Conservation (phyloP, 2,888 invertebrate species). For the Euproctis similis region DNA sequence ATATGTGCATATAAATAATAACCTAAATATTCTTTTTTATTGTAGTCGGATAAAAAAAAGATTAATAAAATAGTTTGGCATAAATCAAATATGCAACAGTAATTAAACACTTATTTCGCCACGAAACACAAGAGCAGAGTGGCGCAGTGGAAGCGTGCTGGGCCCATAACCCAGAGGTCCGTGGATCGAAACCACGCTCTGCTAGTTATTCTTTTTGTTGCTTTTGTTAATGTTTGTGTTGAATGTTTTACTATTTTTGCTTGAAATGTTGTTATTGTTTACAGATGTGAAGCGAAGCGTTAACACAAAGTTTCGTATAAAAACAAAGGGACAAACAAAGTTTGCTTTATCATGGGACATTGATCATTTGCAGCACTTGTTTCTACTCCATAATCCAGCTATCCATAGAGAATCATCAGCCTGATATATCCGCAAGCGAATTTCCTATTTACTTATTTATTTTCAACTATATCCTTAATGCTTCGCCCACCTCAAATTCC, state of each 20-base stretch:
- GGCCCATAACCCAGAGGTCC: slow-evolving; percentile 93
- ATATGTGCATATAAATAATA: too few relatives aligned
- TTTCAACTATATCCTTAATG: too few relatives aligned
- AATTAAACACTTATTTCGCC: slow-evolving; percentile 26
- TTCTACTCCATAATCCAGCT: too few relatives aligned
- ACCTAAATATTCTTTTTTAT: too few relatives aligned
- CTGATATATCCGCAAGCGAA: too few relatives aligned
- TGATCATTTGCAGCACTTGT: slow-evolving; percentile 67
- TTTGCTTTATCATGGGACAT: slow-evolving; percentile 73
- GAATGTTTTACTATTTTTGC: slow-evolving; percentile 11
- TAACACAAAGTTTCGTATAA: slow-evolving; percentile 44
- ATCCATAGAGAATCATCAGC: too few relatives aligned
- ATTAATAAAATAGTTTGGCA: too few relatives aligned
- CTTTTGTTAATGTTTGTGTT: slow-evolving; percentile 8
- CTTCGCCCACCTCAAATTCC: too few relatives aligned
- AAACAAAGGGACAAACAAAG: slow-evolving; percentile 55
- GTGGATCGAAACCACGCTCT: slow-evolving; percentile 91
- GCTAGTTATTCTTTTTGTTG: slow-evolving; percentile 57
- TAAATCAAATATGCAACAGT: too few relatives aligned
- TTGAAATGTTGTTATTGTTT: slow-evolving; percentile 9
- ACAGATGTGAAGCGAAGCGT: slow-evolving; percentile 19
- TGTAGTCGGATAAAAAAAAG: too few relatives aligned
- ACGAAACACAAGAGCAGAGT: slow-evolving; percentile 60
- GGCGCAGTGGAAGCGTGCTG: slow-evolving; percentile 90
- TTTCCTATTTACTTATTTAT: too few relatives aligned